Evolutionary conservation across 2,888 invertebrate species (phyloP), one percentile per base, ranked within the genome.

Genomic region (Aphidius colemani): DNA sequence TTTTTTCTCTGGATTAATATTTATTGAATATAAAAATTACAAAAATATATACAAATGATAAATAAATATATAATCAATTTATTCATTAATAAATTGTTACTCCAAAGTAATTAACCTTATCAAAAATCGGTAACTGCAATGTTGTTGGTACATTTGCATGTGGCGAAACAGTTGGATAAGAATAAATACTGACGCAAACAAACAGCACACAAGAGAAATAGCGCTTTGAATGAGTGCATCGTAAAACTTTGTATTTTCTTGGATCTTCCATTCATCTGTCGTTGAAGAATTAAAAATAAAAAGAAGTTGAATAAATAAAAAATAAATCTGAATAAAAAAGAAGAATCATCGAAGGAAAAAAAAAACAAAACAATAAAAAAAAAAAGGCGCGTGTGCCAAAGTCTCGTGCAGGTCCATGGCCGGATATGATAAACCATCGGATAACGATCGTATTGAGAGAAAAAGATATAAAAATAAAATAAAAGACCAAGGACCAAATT

Each of bases 341-440:
- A 11, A 49, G 49, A 49, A 49, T 11, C 3, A 49, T 49, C 11
- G 13, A 9, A 46, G n/a, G n/a, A n/a, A n/a, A 2, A 30, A 30
- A 30, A 30, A 49, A 49, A 49, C 1, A 49, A 49, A 49, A 49
- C 5, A 10, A 49, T 11, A 49, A 49, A 46, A 30, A 50, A 62
- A 58, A 45, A 45, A 65, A 69, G 65, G 48, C 43, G 71, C 70
- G 71, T 65, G 69, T 67, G 63, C 60, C 59, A 61, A 67, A 60
- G 65, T 65, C 64, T 69, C 67, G 66, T 66, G 70, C 70, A 68
- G 64, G 67, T 69, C 70, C 66, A 69, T 68, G 64, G 68, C 66
- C 70, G 76, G 78, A 79, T 78, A 78, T 79, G 78, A 79, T 79
- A 78, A 79, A 78, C 74, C 74, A 77, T 77, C 75, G 74, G 78